These are phyloP conservation scores for Acronicta psi DNA, from an alignment of 2,888 invertebrate species.

Conservation along the genomic window DNA sequence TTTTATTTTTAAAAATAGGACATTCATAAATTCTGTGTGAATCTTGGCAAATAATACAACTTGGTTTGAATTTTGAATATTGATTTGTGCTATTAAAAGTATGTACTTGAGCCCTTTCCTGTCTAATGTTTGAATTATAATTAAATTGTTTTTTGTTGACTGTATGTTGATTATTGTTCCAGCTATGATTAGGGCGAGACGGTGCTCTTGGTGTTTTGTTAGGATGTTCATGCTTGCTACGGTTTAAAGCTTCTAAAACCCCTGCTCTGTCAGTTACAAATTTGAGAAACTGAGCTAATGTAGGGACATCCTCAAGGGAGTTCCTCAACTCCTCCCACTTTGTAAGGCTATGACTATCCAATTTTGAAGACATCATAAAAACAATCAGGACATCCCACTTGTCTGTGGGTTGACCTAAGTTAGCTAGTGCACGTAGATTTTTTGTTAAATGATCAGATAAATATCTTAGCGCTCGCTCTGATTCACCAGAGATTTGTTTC, in stretches of 20 bases:
- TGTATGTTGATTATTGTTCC: neutral
- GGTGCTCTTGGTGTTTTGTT: neutral
- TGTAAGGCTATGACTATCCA: constrained; percentile 39
- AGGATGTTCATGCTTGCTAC: constrained; percentile 25
- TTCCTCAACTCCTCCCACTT: constrained; percentile 56
- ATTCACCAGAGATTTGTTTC: constrained; percentile 18
- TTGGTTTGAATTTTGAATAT: neutral
- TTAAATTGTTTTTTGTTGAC: neutral
- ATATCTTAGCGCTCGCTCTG: constrained; percentile 37
- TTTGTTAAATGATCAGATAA: constrained; percentile 50
- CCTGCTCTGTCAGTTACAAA: constrained; percentile 51
- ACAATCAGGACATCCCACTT: constrained; percentile 46
- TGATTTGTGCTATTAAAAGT: too few species aligned
- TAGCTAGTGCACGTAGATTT: constrained; percentile 49
- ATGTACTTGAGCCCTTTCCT: too few species aligned
- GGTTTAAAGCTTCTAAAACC: constrained; percentile 45
- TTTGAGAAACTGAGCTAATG: constrained; percentile 42
- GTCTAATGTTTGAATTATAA: neutral
- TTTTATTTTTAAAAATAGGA: constrained; percentile 43
- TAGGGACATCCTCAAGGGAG: constrained; percentile 36
- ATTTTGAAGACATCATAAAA: constrained; percentile 40
- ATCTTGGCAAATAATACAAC: constrained; percentile 45
- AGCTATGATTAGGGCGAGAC: neutral
- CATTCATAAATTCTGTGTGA: constrained; percentile 52
- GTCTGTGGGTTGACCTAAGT: constrained; percentile 42